Conservation (phyloP, 2,113 vertebrate genomes). For the Colossoma macropomum region DNA sequence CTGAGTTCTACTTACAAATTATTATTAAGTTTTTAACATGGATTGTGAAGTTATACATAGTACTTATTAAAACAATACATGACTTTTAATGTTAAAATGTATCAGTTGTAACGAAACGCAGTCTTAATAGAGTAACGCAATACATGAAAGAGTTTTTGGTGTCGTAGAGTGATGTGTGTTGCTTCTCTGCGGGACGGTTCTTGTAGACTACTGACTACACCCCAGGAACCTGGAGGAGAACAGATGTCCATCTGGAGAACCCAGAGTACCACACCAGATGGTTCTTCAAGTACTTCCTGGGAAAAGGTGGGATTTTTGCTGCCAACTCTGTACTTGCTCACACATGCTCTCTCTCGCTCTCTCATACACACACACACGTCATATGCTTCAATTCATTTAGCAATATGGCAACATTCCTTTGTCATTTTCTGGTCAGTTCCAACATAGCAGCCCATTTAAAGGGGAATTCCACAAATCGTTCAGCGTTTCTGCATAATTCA, state of each 20-base stretch:
- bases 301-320: slow-evolving; percentile 87
- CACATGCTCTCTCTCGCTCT: not conserved
- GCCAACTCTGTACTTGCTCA: not conserved
- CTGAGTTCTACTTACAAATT: too few species aligned
- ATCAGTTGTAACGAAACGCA: not conserved
- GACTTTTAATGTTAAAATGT: not conserved
- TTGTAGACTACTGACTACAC: slow-evolving; percentile 85
- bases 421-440: not conserved
- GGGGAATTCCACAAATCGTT: too few species aligned
- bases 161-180: slow-evolving; percentile 11
- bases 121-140: not conserved
- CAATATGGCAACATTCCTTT: not conserved
- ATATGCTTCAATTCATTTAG: not conserved
- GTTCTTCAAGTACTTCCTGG: slow-evolving; percentile 99
- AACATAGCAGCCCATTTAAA: not conserved
- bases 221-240: slow-evolving; percentile 95
- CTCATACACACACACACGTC: not conserved
- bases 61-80: too few species aligned
- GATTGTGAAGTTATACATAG: too few species aligned
- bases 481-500: too few species aligned
- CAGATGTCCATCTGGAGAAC: slow-evolving; percentile 98
- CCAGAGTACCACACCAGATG: slow-evolving; percentile 98
- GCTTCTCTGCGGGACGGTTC: slow-evolving; percentile 43
- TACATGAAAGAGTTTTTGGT: not conserved
- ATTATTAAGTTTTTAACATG: too few species aligned